These are phyloP conservation scores for Gulo gulo DNA, from an alignment of 2,113 vertebrate genomes.

Conservation along the genomic window DNA sequence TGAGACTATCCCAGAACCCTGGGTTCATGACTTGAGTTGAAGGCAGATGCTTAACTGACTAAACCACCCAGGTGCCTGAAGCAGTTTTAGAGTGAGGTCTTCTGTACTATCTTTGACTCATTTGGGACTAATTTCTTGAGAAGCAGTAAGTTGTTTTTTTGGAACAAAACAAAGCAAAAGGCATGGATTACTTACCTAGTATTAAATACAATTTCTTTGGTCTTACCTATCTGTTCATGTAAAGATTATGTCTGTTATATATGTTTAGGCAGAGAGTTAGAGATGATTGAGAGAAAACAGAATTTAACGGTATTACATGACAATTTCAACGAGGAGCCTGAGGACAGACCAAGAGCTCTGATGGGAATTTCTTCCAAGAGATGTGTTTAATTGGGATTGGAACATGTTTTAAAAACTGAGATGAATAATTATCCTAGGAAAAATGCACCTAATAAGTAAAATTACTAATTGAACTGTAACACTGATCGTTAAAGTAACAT, in stretches of 20 bases:
- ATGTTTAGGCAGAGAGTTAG: slow-evolving; percentile 61
- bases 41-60: background rate
- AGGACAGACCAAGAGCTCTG: slow-evolving; percentile 68
- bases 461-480: slow-evolving; percentile 60
- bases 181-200: slow-evolving; percentile 1
- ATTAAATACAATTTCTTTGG: slow-evolving; percentile 39
- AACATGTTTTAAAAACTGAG: slow-evolving; percentile 55
- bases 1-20: background rate
- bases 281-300: slow-evolving; percentile 68
- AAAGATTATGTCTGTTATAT: background rate
- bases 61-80: background rate
- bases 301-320: slow-evolving; percentile 76
- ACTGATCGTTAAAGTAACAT: slow-evolving; percentile 51
- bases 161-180: slow-evolving; percentile 38
- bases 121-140: slow-evolving; percentile 44
- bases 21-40: background rate
- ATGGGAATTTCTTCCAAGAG: slow-evolving; percentile 75
- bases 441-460: slow-evolving; percentile 66
- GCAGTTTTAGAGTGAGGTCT: background rate
- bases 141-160: slow-evolving; percentile 48
- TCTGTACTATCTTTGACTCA: slow-evolving; percentile 37
- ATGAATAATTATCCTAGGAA: slow-evolving; percentile 57
- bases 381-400: slow-evolving; percentile 71
- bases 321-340: slow-evolving; percentile 74
- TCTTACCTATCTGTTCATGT: slow-evolving; percentile 61